A percentile compares a stretch with the other conserved stretches of the same genome.
phyloP scores from a whole-genome alignment of 2,113 vertebrate species.

The Turnix velox region DNA sequence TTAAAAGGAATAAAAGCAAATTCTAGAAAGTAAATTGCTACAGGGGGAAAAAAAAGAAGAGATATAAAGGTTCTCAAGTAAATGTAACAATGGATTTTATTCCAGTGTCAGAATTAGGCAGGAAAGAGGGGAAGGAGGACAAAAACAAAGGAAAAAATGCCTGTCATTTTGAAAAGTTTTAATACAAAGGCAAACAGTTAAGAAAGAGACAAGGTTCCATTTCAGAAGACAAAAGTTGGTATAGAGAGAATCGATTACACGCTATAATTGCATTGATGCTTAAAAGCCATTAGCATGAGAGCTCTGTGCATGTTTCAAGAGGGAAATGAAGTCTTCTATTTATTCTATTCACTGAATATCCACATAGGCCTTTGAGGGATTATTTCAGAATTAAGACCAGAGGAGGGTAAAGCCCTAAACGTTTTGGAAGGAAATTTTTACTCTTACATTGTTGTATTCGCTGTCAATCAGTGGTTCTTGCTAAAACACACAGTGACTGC shows the following conservation, averaged over 20 bases:
- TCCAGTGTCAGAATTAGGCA: not conserved
- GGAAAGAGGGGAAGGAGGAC: not conserved
- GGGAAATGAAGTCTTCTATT: not conserved
- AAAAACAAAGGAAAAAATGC: not conserved
- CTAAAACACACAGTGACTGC: not conserved
- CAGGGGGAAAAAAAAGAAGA: not conserved
- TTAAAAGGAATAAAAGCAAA: not conserved
- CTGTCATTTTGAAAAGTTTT: not conserved
- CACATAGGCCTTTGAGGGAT: not conserved
- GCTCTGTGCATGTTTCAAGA: not conserved
- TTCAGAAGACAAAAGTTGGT: not conserved
- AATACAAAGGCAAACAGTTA: not conserved
- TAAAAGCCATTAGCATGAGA: conserved; percentile 23
- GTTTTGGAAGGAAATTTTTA: not conserved
- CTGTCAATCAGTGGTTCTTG: not conserved
- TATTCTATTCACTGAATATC: conserved; percentile 20
- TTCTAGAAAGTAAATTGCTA: not conserved
- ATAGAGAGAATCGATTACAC: conserved; percentile 7
- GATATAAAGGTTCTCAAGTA: not conserved
- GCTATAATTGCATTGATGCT: conserved; percentile 25
- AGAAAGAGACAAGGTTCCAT: not conserved
- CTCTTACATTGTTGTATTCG: not conserved
- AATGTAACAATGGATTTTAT: not conserved
- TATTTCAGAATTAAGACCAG: conserved; percentile 22
- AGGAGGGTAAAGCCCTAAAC: not conserved